A percentile compares a stretch with the other conserved stretches of the same genome.
Evolutionary conservation across 2,888 invertebrate species (phyloP).

Genomic region (Lamellibrachia satsuma): DNA sequence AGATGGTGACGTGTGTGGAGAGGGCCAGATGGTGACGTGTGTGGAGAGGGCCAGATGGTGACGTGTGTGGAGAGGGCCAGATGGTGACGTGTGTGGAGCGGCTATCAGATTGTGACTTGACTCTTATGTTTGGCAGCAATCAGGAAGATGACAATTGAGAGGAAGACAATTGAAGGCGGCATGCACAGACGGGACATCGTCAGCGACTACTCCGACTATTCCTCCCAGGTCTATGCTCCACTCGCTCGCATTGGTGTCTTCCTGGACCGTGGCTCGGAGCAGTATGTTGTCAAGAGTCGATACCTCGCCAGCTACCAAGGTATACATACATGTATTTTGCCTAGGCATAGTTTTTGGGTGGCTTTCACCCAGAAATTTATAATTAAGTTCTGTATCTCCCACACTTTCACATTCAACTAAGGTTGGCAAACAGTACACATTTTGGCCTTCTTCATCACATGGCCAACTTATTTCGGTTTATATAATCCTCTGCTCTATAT

Average conservation of each 20-base stretch:
- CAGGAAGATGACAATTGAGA: slow-evolving; percentile 60
- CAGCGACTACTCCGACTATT: slow-evolving; percentile 58
- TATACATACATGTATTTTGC: slow-evolving; percentile 21
- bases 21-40: not conserved
- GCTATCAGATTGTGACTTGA: not conserved
- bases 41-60: not conserved
- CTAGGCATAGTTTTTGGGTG: not conserved
- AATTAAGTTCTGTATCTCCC: too few species aligned
- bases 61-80: not conserved
- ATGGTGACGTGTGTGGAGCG: not conserved
- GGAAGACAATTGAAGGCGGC: slow-evolving; percentile 56
- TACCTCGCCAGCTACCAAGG: slow-evolving; percentile 64
- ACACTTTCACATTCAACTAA: not conserved
- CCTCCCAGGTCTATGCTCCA: slow-evolving; percentile 64
- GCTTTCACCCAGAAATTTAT: too few species aligned
- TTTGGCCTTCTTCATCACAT: not conserved
- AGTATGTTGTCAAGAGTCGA: slow-evolving; percentile 62
- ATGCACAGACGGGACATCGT: slow-evolving; percentile 58
- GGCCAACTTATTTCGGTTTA: not conserved
- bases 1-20: too few species aligned
- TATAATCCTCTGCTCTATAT: not conserved
- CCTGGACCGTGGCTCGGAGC: slow-evolving; percentile 63
- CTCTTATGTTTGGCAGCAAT: slow-evolving; percentile 53
- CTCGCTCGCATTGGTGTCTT: slow-evolving; percentile 64
- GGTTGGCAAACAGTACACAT: not conserved